Base-by-base conservation (phyloP, 53 echinoderm and acorn worm genomes). In the Holothuria scabra region DNA sequence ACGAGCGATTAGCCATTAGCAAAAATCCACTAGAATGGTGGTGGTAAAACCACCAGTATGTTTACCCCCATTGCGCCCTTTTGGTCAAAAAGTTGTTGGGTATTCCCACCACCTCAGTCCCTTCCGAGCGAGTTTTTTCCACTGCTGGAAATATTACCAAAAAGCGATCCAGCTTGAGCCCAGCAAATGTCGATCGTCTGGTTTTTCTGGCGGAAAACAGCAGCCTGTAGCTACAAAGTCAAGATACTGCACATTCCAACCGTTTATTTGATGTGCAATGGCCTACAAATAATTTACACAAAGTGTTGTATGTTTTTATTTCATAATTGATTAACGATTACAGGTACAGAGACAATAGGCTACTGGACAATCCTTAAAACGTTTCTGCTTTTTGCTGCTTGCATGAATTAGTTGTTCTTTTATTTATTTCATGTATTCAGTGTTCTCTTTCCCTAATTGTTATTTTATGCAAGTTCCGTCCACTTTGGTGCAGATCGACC, bases 1-100 rank as follows among this genome's bases (percentile, higher is more conserved):
- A 64, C 64, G 4, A 64, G 28, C 23, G 65, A 22, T 65, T 65
- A 65, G 65, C 65, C 65, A 65, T 16, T 4, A 0, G 65, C 29
- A 22, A 65, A 65, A 65, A 65, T 65, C 65, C 65, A 65, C 23
- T 16, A 22, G 29, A 65, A 65, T 65, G 19, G 65, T 65, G 65
- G 65, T 65, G 25, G 13, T 28, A n/a, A n/a, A n/a, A n/a, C 4
- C 65, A 65, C 65, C 65, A 65, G 65, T 65, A 65, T 65, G 65
- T 65, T 65, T 65, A 65, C 23, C 65, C 29, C 65, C 22, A 65
- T 65, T 65, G 65, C 30, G 65, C 65, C 65, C 65, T 65, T 23
- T 16, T 65, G 65, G 65, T 12, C 65, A 28, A 65, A 65, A 65
- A 16, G 65, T 65, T 65, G 65, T 65, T 65, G 65, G 65, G 26